Evolutionary conservation across 1,140 invertebrate genomes (phyloP).

Genomic region (Campoletis sonorensis): DNA sequence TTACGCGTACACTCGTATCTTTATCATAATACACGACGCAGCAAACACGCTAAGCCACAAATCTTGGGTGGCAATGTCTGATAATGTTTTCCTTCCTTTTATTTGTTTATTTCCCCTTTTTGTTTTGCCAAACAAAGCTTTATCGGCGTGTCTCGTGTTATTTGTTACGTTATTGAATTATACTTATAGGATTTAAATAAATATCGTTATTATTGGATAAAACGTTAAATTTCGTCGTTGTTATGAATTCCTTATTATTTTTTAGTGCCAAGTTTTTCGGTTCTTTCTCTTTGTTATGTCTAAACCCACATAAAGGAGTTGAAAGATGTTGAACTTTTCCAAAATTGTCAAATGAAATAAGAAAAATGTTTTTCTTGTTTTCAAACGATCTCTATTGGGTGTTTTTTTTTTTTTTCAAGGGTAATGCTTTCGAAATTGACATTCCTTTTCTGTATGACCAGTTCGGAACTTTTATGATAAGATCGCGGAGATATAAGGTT

Average conservation of each 20-base stretch:
- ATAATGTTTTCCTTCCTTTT: background rate
- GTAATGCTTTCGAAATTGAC: too few relatives aligned
- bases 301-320: too few relatives aligned
- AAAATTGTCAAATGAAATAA: background rate
- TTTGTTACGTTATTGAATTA: constrained; percentile 33
- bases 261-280: too few relatives aligned
- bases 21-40: constrained; percentile 74
- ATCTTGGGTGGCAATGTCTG: constrained; percentile 53
- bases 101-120: constrained; percentile 30
- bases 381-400: too few relatives aligned
- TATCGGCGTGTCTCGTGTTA: constrained; percentile 38
- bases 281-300: too few relatives aligned
- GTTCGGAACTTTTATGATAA: too few relatives aligned
- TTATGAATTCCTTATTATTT: background rate
- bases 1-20: constrained; percentile 76
- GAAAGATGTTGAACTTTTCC: background rate
- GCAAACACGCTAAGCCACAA: constrained; percentile 67
- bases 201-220: constrained; percentile 22
- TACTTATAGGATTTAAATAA: constrained; percentile 30
- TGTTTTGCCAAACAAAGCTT: constrained; percentile 28
- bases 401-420: too few relatives aligned
- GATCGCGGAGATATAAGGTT: too few relatives aligned
- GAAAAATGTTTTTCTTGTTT: too few relatives aligned
- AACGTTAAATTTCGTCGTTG: background rate
- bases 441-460: too few relatives aligned